phyloP scores from a whole-genome alignment of 1,140 invertebrate genomes.

The Eumaeus atala region DNA sequence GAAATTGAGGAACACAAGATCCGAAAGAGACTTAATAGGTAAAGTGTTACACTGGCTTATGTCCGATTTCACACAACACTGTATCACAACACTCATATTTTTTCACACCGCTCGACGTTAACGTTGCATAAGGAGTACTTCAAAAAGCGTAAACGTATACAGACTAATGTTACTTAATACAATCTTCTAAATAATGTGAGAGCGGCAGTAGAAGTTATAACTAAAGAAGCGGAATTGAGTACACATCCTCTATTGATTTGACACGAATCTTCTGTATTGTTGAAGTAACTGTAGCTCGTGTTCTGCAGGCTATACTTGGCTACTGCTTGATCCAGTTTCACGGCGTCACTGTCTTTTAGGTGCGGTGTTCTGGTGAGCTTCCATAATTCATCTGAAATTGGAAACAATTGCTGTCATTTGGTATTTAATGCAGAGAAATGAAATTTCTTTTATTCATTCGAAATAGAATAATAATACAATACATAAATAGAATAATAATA shows the following conservation, averaged over 20 bases:
- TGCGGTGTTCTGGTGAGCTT: conserved; percentile 53
- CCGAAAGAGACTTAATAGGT: too few species aligned
- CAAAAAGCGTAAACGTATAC: neutral
- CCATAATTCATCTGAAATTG: conserved; percentile 60
- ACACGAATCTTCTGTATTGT: conserved; percentile 58
- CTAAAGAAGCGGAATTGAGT: conserved; percentile 34
- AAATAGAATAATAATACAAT: too few species aligned
- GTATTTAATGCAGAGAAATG: too few species aligned
- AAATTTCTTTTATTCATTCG: too few species aligned
- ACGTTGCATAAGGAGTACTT: too few species aligned
- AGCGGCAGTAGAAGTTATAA: conserved; percentile 44
- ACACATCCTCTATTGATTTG: conserved; percentile 33
- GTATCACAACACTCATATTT: too few species aligned
- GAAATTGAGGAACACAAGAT: too few species aligned
- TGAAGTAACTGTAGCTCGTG: conserved; percentile 45
- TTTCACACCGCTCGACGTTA: too few species aligned
- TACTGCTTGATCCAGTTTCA: conserved; percentile 42
- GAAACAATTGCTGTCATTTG: too few species aligned
- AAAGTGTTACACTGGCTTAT: too few species aligned
- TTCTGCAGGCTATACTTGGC: conserved; percentile 46
- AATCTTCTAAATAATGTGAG: conserved; percentile 40
- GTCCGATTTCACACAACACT: too few species aligned
- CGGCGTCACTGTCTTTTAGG: conserved; percentile 44
- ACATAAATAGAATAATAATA: too few species aligned
- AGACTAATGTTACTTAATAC: conserved; percentile 25